Evolutionary conservation across 2,113 vertebrate genomes (phyloP).

Genomic region (Anser brachyrhynchus): DNA sequence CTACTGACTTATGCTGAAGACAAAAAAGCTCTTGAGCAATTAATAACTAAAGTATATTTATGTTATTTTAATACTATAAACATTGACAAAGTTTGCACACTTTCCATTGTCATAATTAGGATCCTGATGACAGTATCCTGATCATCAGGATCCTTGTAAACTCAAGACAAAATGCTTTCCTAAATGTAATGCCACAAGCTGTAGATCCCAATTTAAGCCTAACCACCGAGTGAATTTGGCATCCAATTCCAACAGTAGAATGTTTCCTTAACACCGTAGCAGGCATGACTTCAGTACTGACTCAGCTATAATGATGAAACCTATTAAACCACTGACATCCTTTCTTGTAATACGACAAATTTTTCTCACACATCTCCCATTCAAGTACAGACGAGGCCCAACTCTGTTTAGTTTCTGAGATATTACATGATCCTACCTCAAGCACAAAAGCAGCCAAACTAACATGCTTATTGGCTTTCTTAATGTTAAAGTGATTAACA

Average conservation of each 20-base stretch:
- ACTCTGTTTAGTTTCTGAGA: background rate
- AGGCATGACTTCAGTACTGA: background rate
- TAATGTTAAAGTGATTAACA: background rate
- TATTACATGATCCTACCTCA: background rate
- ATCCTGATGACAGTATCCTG: background rate
- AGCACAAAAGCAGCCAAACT: conserved; percentile 18
- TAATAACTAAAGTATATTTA: background rate
- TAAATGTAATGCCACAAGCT: background rate
- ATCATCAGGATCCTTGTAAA: background rate
- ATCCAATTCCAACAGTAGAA: background rate
- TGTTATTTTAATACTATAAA: background rate
- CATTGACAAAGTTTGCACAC: background rate
- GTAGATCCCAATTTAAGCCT: background rate
- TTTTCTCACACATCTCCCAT: conserved; percentile 21
- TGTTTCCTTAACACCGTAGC: background rate
- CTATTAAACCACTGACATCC: background rate
- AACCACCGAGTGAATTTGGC: background rate
- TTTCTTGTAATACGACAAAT: background rate
- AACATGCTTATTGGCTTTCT: background rate
- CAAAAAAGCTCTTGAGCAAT: background rate
- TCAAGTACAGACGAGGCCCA: conserved; percentile 41
- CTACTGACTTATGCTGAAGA: background rate
- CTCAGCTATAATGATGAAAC: conserved; percentile 10
- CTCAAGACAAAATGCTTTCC: background rate
- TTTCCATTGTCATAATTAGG: background rate